Base-by-base conservation (phyloP, 1,140 invertebrate genomes). In the Drosophila subpulchrella region DNA sequence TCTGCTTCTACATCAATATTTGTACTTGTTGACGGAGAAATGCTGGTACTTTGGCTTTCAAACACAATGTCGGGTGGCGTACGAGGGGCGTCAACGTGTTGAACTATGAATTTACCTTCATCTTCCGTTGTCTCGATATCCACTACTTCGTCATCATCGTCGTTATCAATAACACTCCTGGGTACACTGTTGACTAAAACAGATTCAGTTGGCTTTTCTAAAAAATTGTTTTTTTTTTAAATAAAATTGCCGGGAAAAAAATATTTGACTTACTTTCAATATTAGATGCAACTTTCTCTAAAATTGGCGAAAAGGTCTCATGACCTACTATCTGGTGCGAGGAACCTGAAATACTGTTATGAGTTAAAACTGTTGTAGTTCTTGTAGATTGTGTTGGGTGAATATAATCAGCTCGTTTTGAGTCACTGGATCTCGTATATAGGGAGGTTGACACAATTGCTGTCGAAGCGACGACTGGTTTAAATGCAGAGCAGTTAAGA, bases 91-190 rank as follows among this genome's bases (percentile, higher is more conserved):
- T 32, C 6, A 17, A 53, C 24, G 4, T 51, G 41, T 68, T 76
- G 36, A 46, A 39, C 27, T 24, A 34, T 27, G 13, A 58, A 59
- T 34, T 71, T 78, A 2, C 44, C 60, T 24, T 93, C 93, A 13
- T 95, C 94, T 62, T 94, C 94, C 0, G 94, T 95, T 8, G 94
- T 94, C 77, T 95, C 94, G 72, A 95, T 94, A 78, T 95, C 94
- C 1, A 95, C 94, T 10, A 93, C 91, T 79, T 95, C 94, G 68
- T 95, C 94, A 10, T 95, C 94, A 62, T 94, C 94, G 0, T 94
- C 94, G 17, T 32, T 59, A 61, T 38, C 38, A 15, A 24, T 36
- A 39, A 27, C 4, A 55, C 51, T 61, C 38, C 32, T 41, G 3
- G 24, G 11, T 17, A 38, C 17, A 34, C 50, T 39, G 27, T 48